Conservation (phyloP, 2,888 invertebrate genomes). For the Ischnus inquisitorius region DNA sequence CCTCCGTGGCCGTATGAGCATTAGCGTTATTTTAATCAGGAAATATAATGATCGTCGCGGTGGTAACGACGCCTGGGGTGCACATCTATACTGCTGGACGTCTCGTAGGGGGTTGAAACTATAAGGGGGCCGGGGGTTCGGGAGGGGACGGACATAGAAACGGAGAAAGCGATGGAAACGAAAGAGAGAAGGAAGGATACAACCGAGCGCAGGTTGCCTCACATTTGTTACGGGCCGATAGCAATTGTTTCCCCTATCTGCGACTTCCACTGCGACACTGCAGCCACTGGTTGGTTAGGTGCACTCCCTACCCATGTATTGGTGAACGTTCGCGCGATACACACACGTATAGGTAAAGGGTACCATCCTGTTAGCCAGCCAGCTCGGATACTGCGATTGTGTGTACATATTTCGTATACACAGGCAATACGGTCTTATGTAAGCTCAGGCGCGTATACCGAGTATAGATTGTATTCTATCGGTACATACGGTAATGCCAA, state of each 20-base stretch:
- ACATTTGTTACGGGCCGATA: conserved; percentile 83
- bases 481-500: conserved; percentile 76
- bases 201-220: conserved; percentile 77
- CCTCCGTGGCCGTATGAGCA: conserved; percentile 49
- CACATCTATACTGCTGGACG: conserved; percentile 59
- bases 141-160: conserved; percentile 13
- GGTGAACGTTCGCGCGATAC: conserved; percentile 71
- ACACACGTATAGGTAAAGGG: conserved; percentile 43
- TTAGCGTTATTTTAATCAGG: conserved; percentile 78
- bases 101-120: conserved; percentile 54
- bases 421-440: conserved; percentile 73
- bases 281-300: conserved; percentile 77
- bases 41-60: conserved; percentile 77
- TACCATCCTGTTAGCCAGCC: conserved; percentile 34
- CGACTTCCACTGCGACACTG: conserved; percentile 82
- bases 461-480: conserved; percentile 79
- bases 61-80: conserved; percentile 51
- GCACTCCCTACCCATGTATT: conserved; percentile 73
- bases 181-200: conserved; percentile 58
- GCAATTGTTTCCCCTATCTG: conserved; percentile 83
- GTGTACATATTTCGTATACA: conserved; percentile 65
- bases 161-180: conserved; percentile 33
- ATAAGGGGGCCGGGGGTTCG: too few relatives aligned
- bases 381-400: conserved; percentile 39
- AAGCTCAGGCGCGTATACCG: conserved; percentile 66